Percentiles rank a stretch among this genome's conserved stretches.
Evolutionary conservation across 1,140 invertebrate genomes (phyloP).

Genomic region (Aporrectodea caliginosa): DNA sequence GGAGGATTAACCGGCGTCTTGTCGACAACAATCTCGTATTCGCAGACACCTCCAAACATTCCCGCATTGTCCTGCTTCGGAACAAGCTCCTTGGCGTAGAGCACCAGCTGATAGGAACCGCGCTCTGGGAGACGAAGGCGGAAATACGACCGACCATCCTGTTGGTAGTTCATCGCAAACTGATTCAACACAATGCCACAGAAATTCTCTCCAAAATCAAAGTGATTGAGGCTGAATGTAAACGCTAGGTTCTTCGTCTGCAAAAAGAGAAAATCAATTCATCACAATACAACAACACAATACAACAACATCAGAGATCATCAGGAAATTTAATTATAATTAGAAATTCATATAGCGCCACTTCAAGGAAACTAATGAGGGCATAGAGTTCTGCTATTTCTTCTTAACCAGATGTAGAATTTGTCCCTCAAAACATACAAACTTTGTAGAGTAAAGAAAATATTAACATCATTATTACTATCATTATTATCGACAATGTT

Average conservation of each 20-base stretch:
- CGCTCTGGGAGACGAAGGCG: constrained; percentile 49
- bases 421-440: no score
- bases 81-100: constrained; percentile 54
- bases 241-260: constrained; percentile 42
- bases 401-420: no score
- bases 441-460: no score
- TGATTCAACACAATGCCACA: constrained; percentile 46
- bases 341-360: no score
- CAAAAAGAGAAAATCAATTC: no score
- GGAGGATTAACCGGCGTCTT: constrained; percentile 31
- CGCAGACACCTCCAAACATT: constrained; percentile 54
- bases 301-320: no score
- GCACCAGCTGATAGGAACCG: constrained; percentile 53
- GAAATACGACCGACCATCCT: constrained; percentile 47
- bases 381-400: no score
- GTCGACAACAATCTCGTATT: constrained; percentile 48
- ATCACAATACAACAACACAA: no score
- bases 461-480: no score
- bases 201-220: constrained; percentile 50
- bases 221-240: constrained; percentile 52
- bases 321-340: no score
- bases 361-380: no score
- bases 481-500: no score
- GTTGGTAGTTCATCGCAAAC: constrained; percentile 53
- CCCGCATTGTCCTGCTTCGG: constrained; percentile 48